Evolutionary conservation across 2,797 vertebrate species (phyloP).

Genomic region (Rhynchotus rufescens): DNA sequence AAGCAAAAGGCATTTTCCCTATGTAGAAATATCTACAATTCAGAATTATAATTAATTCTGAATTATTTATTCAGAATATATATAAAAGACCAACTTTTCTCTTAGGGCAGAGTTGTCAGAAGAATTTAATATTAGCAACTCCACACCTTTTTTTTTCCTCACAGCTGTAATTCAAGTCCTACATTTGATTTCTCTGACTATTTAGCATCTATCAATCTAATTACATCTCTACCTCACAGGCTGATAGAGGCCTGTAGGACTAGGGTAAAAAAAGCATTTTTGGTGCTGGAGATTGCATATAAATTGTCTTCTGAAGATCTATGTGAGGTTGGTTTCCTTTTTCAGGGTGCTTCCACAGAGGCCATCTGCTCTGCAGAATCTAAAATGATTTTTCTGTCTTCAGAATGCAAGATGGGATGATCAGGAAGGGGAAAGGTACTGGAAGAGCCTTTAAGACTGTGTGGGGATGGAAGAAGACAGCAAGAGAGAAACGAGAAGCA

Average conservation of each 20-base stretch:
- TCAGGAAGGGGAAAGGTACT: background rate
- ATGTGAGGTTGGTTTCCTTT: background rate
- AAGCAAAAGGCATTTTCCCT: background rate
- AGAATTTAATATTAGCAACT: background rate
- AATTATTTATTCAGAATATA: no score
- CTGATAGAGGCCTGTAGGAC: background rate
- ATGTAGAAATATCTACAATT: background rate
- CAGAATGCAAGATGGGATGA: background rate
- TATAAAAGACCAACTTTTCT: background rate
- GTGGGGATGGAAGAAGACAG: background rate
- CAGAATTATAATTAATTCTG: background rate
- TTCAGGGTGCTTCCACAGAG: background rate
- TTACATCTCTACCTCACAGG: background rate
- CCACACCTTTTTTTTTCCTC: background rate
- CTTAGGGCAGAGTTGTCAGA: background rate
- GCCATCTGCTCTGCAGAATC: background rate
- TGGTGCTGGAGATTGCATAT: background rate
- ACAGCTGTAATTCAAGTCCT: background rate
- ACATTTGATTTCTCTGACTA: background rate
- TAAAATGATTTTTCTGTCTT: background rate
- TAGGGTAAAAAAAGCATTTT: background rate
- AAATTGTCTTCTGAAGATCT: background rate
- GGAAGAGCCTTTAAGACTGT: background rate
- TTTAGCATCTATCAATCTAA: background rate
- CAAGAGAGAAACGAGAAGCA: background rate